Evolutionary conservation across 2,888 invertebrate genomes (phyloP), one percentile per base, ranked within the genome.

Genomic region (Lepeophtheirus nordmannii): DNA sequence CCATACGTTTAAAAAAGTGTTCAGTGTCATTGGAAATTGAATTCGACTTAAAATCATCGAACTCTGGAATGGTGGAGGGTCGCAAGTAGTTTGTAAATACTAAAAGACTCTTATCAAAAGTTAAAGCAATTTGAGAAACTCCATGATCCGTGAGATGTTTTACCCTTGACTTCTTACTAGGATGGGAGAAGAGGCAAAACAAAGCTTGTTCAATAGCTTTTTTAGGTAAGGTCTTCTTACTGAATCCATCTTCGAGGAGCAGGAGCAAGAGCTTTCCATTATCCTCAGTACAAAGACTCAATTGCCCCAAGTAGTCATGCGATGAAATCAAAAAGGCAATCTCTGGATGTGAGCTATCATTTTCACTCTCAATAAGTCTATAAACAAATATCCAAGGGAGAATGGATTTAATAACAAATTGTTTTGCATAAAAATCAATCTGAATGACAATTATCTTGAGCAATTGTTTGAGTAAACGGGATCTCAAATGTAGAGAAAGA

Each of bases 11-110:
- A 68, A 88, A 81, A 40, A 89, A 75, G 69, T 80, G 80, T 72
- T 89, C 87, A 41, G 86, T 85, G 72, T 93, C 93, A 0, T 82
- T 77, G n/a, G 85, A 82, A n/a, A 92, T 86, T 0, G 86, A 86
- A 41, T 84, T 81, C 11, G 83, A 79, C 70, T 82, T 82, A 69
- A 82, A 82, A 74, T 73, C 71, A 58, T 78, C 78, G 72, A 77
- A 78, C 69, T 77, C 77, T 30, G 79, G 78, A 58, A 78, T 68
- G 30, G 67, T 67, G 11, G 58, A 38, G 7, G 71, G 71, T 12
- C 67, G 67, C 68, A 70, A 71, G 69, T 68, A 71, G 59, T 68
- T 67, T 67, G 67, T 87, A 14, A 63, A 63, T 2, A 88, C 73
- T 72, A 86, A 83, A 71, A 85, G 83, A 0, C 85, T 85, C 69